Conservation (phyloP, 2,797 vertebrate species). For the Microctenopoma steveboyesi region DNA sequence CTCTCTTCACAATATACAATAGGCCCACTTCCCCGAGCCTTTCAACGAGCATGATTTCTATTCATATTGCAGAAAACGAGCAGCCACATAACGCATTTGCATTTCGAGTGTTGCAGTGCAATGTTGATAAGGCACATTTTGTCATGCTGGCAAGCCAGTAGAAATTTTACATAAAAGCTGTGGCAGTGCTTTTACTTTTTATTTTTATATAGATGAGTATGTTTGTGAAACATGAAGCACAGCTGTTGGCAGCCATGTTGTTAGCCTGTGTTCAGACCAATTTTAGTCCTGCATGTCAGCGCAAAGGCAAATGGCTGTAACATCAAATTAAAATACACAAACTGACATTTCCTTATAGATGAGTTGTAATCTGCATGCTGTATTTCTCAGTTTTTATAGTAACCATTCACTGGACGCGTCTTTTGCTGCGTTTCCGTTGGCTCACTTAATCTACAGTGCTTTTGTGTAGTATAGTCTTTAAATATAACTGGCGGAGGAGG, state of each 20-base stretch:
- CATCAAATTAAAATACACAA: too few relatives aligned
- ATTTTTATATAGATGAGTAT: not conserved
- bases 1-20: constrained; percentile 45
- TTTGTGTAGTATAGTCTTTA: not conserved
- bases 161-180: not conserved
- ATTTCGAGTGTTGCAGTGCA: constrained; percentile 32
- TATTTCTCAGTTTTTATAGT: too few relatives aligned
- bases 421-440: not conserved
- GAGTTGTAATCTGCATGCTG: too few relatives aligned
- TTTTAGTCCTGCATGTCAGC: not conserved
- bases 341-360: too few relatives aligned
- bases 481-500: not conserved
- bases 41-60: constrained; percentile 40
- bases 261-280: not conserved
- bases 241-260: not conserved
- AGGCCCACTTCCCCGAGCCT: constrained; percentile 10
- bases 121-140: constrained; percentile 36
- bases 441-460: not conserved
- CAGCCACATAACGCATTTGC: constrained; percentile 30
- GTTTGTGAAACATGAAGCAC: not conserved
- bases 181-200: not conserved
- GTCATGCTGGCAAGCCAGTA: constrained; percentile 19
- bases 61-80: constrained; percentile 49
- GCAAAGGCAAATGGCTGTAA: not conserved
- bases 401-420: too few relatives aligned